phyloP scores from a whole-genome alignment of 2,888 invertebrate genomes.

The Limulus polyphemus region DNA sequence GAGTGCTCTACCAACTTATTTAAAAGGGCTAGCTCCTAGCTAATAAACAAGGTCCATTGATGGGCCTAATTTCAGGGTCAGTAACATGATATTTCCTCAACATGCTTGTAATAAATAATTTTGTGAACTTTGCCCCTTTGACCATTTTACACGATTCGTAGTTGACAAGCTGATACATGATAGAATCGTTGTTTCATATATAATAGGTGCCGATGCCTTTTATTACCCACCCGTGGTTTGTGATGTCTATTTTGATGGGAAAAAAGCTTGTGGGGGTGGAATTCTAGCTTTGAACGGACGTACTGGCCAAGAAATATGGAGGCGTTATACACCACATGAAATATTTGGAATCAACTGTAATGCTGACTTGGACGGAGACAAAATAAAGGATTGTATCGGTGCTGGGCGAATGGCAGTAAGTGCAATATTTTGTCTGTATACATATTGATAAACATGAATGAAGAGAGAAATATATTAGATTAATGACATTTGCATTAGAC shows the following conservation, averaged over 20 bases:
- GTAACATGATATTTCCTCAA: too few species aligned
- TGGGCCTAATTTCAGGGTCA: too few species aligned
- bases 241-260: conserved; percentile 46
- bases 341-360: conserved; percentile 60
- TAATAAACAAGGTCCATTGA: too few species aligned
- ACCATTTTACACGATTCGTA: too few species aligned
- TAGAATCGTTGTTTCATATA: background rate
- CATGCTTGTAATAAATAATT: too few species aligned
- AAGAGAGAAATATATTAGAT: background rate
- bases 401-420: conserved; percentile 58
- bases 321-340: conserved; percentile 56
- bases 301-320: conserved; percentile 59
- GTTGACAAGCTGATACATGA: too few species aligned
- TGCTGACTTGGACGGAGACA: conserved; percentile 55
- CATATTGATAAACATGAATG: background rate
- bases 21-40: too few species aligned
- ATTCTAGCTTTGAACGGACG: conserved; percentile 59
- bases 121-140: too few species aligned
- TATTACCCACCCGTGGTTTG: conserved; percentile 44
- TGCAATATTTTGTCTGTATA: conserved; percentile 5
- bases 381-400: conserved; percentile 55
- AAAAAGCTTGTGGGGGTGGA: conserved; percentile 58
- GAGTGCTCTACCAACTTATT: too few species aligned
- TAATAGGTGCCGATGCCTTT: conserved; percentile 46
- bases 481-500: too few species aligned